Base-by-base conservation (phyloP, 1,140 invertebrate genomes). In the Macrosteles quadrilineatus region DNA sequence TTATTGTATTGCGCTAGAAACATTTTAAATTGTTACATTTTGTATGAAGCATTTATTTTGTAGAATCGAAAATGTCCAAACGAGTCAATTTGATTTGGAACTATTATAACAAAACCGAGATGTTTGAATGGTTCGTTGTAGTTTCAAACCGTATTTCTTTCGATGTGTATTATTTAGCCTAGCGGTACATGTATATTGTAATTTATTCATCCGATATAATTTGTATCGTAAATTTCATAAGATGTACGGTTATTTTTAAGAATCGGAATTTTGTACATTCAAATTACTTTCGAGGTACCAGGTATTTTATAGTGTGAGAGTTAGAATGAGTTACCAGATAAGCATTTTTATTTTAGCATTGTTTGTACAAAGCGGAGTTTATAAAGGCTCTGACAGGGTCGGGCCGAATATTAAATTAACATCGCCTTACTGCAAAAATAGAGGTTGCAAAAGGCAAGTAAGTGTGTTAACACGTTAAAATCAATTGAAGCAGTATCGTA, bases 291-390 rank as follows among this genome's bases (percentile, higher is more conserved):
- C 27, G 27, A 50, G 25, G 6, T 23, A 59, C 12, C 25, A 29
- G n/a, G 55, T 59, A 59, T 59, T 59, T 59, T 59, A 50, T 59
- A 59, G 25, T 59, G 55, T 59, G 25, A 59, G 55, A 59, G 55
- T 59, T 59, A 59, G 21, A 21, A 59, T 14, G 23, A 59, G 55
- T 59, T 59, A 59, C 55, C 55, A 59, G 25, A 59, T 29, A 29
- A 36, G 14, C n/a, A 59, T 59, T 59, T 59, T 59, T 59, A 29
- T 59, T 59, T 59, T 59, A 59, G n/a, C 23, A 23, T 59, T 59
- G 55, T 59, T 59, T 59, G 55, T 59, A 59, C 27, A 59, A 59
- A 59, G 27, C 23, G 55, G 55, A 59, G 27, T 59, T 59, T 59
- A 59, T 59, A 59, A 59, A 25, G 55, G 21, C 55, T 59, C 25